Evolutionary conservation across 2,888 invertebrate species (phyloP), one percentile per base, ranked within the genome.

Genomic region (Phalera bucephala): DNA sequence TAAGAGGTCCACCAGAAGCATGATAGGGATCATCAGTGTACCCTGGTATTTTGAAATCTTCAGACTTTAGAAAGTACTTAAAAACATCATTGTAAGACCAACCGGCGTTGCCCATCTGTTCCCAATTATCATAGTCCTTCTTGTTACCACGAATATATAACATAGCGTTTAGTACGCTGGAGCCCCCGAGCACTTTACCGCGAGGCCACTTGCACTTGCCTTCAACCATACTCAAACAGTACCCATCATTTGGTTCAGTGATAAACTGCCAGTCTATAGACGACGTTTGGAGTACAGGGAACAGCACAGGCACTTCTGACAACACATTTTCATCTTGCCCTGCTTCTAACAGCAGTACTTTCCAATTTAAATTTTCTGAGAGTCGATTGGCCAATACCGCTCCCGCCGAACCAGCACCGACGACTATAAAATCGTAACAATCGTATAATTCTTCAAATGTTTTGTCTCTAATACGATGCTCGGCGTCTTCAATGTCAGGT

Each of bases 141-240:
- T 91, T 92, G 68, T 97, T 96, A 0, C 97, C 97, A 34, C 97
- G 88, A 0, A 97, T 90, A 64, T 97, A 97, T 40, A 96, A 88
- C 97, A 98, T 97, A 10, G 96, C 97, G 72, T 97, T 97, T 1
- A 97, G 80, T 0, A 94, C 94, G 62, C 96, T 96, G 8, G 94
- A 94, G 0, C 97, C 97, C 12, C 94, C 94, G 11, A 96, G 83
- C 3, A 94, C 93, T 83, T 94, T 95, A 0, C 94, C 96, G 14
- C 96, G 91, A 0, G 95, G 95, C 95, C 95, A 95, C 51, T 92
- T 92, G 59, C 95, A 95, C 33, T 87, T 80, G 4, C 83, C 87
- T 23, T 92, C 91, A 22, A 91, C 80, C 93, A 94, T 94, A 17
- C 91, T 92, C 52, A 93, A 83, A 60, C 96, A 96, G 52, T 93